Evolutionary conservation across 2,113 vertebrate species (phyloP), one percentile per base, ranked within the genome.

Genomic region (Lasiurus borealis): DNA sequence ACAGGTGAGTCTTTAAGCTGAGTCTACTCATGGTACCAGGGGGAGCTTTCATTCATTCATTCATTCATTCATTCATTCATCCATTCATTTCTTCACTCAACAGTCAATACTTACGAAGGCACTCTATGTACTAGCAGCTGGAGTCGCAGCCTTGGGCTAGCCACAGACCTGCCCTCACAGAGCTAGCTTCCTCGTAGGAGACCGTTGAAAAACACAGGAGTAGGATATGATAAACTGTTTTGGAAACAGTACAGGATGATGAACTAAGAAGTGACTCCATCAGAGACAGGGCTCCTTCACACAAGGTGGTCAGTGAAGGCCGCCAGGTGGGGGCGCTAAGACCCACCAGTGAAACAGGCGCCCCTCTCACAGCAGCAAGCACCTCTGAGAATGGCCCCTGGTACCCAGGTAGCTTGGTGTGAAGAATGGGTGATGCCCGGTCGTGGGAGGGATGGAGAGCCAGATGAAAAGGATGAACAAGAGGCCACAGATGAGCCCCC

Each of bases 371-470:
- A 1, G 29, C 12, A 73, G 34, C 34, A 0, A 0, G 11, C 52
- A n/a, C 44, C 50, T 72, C 44, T 23, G 64, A 50, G 81, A 44
- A 71, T 2, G 5, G 62, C 15, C n/a, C n/a, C n/a, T n/a, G n/a
- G 73, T 10, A 21, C 73, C 81, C 31, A 21, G 27, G 34, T 36
- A 14, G 13, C 12, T 81, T 50, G 50, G 50, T 9, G 2, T n/a
- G 62, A 71, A 40, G 80, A 34, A 36, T 18, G 0, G 9, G 52
- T 8, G 12, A 66, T 1, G 21, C 23, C 21, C 36, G 12, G 5
- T 7, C 1, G 12, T n/a, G 29, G 1, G 9, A 1, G 12, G 27
- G 16, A 0, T 3, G 27, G 1, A 50, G 52, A 12, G 5, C 5
- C 3, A 12, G 36, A 48, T 8, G 1, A 4, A 40, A 48, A 73